These are phyloP conservation scores for Pseudococcus longispinus DNA, from an alignment of 2,888 invertebrate species.

Conservation along the genomic window DNA sequence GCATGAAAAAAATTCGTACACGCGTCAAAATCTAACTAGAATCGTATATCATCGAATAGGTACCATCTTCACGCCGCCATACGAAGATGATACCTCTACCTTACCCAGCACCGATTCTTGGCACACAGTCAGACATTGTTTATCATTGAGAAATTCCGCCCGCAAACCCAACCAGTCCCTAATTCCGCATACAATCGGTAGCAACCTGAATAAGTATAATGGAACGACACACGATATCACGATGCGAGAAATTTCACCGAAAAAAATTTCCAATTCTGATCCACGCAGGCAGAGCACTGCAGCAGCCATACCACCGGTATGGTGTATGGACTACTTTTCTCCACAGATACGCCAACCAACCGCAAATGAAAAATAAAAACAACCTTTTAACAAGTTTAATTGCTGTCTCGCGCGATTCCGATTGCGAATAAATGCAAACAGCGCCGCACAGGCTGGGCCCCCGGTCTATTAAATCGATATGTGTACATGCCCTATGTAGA, in stretches of 20 bases:
- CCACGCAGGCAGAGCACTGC: background rate
- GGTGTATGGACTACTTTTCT: background rate
- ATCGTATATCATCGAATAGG: constrained; percentile 7
- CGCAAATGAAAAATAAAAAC: background rate
- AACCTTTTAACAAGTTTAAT: background rate
- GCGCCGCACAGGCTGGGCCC: background rate
- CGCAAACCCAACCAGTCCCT: background rate
- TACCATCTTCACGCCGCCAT: background rate
- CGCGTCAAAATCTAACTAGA: background rate
- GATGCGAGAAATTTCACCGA: background rate
- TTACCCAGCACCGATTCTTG: background rate
- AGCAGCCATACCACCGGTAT: background rate
- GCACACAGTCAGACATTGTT: constrained; percentile 30
- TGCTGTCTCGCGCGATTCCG: background rate
- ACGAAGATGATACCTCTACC: background rate
- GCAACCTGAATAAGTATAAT: background rate
- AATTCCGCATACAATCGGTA: constrained; percentile 20
- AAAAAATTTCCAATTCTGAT: background rate
- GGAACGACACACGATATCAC: background rate
- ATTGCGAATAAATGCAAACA: background rate
- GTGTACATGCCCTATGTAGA: background rate
- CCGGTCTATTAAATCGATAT: constrained; percentile 16
- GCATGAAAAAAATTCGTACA: background rate
- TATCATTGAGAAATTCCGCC: background rate
- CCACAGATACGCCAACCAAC: background rate